phyloP scores from a whole-genome alignment of 2,113 vertebrate genomes.

The Pangasianodon gigas region DNA sequence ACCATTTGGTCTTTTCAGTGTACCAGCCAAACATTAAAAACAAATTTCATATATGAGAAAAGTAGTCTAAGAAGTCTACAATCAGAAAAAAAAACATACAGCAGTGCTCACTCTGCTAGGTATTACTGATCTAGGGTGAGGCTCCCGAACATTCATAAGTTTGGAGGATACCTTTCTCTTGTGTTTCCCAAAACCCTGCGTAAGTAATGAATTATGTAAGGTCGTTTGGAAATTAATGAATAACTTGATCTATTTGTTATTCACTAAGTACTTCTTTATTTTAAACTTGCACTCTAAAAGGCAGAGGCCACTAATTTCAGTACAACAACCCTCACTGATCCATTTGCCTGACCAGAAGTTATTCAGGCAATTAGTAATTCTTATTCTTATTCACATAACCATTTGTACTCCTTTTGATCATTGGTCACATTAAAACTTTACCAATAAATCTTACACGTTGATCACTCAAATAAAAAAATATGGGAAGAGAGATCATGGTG shows the following conservation, averaged over 20 bases:
- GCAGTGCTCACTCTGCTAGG: neutral
- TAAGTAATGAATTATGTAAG: neutral
- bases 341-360: neutral
- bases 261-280: neutral
- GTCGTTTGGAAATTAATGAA: neutral
- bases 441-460: too few species aligned
- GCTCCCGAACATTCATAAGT: neutral
- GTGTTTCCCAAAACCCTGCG: neutral
- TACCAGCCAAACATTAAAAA: neutral
- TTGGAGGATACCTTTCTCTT: neutral
- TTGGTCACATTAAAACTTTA: too few species aligned
- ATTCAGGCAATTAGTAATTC: neutral
- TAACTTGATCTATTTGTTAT: neutral
- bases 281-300: neutral
- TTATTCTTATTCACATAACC: too few species aligned
- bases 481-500: too few species aligned
- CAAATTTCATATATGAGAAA: neutral
- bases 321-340: neutral
- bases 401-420: too few species aligned
- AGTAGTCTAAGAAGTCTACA: neutral
- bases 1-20: neutral
- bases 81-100: neutral
- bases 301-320: neutral
- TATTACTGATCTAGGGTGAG: neutral
- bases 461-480: too few species aligned